A percentile compares a stretch with the other conserved stretches of the same genome.
These are phyloP conservation scores for Gallirallus australis DNA, from an alignment of 2,797 vertebrate genomes.

Conservation along the genomic window DNA sequence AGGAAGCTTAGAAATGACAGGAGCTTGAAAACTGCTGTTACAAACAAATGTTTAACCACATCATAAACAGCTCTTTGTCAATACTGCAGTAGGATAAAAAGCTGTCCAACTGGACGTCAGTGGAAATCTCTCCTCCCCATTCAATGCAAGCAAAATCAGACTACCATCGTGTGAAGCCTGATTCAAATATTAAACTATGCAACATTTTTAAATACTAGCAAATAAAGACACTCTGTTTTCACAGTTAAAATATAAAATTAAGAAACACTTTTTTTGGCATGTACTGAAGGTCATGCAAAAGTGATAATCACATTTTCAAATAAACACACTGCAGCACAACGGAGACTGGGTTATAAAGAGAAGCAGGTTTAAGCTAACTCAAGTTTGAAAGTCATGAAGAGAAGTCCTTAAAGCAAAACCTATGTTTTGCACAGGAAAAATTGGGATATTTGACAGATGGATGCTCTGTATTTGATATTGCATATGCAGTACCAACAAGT, in stretches of 20 bases:
- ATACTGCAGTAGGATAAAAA: conserved; percentile 1
- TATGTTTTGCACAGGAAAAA: conserved; percentile 34
- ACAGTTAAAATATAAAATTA: conserved; percentile 22
- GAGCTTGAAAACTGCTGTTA: conserved; percentile 34
- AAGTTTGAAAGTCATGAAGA: conserved; percentile 37
- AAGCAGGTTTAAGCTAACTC: conserved; percentile 20
- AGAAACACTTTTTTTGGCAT: conserved; percentile 19
- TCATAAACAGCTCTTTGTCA: conserved; percentile 16
- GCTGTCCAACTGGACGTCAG: neutral
- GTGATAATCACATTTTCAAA: conserved; percentile 45
- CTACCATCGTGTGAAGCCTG: neutral
- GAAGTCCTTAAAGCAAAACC: conserved; percentile 14
- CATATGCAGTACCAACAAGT: conserved; percentile 45
- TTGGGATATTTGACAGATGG: neutral
- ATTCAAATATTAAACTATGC: neutral
- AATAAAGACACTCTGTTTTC: neutral
- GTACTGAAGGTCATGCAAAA: conserved; percentile 47
- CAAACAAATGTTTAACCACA: conserved; percentile 19
- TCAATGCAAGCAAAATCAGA: neutral
- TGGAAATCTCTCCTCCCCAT: neutral
- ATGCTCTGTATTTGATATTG: conserved; percentile 43
- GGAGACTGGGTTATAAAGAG: neutral
- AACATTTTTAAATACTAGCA: conserved; percentile 17
- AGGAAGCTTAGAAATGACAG: conserved; percentile 15
- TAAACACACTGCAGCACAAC: conserved; percentile 22